phyloP scores from a whole-genome alignment of 1,140 invertebrate genomes.

The Aphis craccivora region DNA sequence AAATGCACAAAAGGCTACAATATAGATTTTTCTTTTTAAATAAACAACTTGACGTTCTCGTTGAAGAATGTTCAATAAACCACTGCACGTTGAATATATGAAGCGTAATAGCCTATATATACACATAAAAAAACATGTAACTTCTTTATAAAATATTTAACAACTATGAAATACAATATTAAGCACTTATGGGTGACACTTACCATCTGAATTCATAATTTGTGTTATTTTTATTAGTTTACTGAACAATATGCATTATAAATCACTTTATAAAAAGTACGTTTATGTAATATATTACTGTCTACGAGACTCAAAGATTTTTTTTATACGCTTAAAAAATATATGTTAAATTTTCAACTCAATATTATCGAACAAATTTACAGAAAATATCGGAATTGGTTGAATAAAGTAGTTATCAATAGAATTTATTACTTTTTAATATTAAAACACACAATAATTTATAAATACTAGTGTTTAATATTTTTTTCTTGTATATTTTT shows the following conservation, averaged over 20 bases:
- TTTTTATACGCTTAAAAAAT: background rate
- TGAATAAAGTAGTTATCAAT: background rate
- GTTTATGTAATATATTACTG: background rate
- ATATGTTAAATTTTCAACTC: background rate
- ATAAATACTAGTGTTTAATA: background rate
- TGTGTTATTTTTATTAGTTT: conserved; percentile 28
- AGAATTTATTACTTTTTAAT: background rate
- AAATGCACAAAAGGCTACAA: background rate
- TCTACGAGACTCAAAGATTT: background rate
- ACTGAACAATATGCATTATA: conserved; percentile 7
- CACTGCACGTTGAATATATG: background rate
- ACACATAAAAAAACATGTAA: conserved; percentile 52
- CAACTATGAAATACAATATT: conserved; percentile 53
- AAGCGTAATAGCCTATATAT: background rate
- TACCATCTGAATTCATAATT: conserved; percentile 31
- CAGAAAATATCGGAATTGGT: background rate
- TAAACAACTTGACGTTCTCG: background rate
- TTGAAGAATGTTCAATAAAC: background rate
- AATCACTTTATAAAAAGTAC: background rate
- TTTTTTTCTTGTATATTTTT: background rate
- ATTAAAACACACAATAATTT: background rate
- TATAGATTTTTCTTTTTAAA: conserved; percentile 1
- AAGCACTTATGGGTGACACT: conserved; percentile 20
- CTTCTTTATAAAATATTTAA: conserved; percentile 36
- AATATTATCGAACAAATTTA: background rate